phyloP scores from a whole-genome alignment of 2,888 invertebrate genomes.

The Sesia apiformis region DNA sequence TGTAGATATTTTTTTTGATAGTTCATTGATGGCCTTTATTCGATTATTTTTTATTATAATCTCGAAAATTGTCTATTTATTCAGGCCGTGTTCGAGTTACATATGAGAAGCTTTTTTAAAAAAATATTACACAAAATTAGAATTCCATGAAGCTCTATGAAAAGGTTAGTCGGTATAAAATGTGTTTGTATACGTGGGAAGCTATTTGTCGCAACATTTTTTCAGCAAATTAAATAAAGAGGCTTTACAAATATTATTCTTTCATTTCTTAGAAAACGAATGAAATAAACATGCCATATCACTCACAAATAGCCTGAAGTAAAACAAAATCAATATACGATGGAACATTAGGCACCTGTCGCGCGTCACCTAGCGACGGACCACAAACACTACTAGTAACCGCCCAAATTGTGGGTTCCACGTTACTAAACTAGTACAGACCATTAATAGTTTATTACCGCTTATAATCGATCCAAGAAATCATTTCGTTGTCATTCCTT shows the following conservation, averaged over 20 bases:
- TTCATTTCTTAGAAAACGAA: conserved; percentile 1
- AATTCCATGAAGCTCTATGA: too few relatives aligned
- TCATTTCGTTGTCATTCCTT: neutral
- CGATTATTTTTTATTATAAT: too few relatives aligned
- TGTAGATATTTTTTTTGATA: too few relatives aligned
- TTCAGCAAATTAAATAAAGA: neutral
- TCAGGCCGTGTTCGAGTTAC: too few relatives aligned
- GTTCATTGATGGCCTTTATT: too few relatives aligned
- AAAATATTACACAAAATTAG: too few relatives aligned
- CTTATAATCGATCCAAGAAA: too few relatives aligned
- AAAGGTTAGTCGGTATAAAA: too few relatives aligned
- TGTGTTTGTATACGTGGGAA: too few relatives aligned
- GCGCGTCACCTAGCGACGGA: conserved; percentile 47
- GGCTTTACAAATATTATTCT: neutral
- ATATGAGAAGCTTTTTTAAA: too few relatives aligned
- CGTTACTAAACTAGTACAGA: neutral
- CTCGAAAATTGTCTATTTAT: too few relatives aligned
- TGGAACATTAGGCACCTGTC: conserved; percentile 39
- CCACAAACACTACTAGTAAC: conserved; percentile 32
- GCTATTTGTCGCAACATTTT: too few relatives aligned
- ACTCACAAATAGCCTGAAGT: conserved; percentile 6
- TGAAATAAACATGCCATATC: neutral
- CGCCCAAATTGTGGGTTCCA: conserved; percentile 24
- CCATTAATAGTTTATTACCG: neutral
- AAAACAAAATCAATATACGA: conserved; percentile 38